Conservation (phyloP, 1,140 invertebrate genomes). For the Platyscapa corneri region DNA sequence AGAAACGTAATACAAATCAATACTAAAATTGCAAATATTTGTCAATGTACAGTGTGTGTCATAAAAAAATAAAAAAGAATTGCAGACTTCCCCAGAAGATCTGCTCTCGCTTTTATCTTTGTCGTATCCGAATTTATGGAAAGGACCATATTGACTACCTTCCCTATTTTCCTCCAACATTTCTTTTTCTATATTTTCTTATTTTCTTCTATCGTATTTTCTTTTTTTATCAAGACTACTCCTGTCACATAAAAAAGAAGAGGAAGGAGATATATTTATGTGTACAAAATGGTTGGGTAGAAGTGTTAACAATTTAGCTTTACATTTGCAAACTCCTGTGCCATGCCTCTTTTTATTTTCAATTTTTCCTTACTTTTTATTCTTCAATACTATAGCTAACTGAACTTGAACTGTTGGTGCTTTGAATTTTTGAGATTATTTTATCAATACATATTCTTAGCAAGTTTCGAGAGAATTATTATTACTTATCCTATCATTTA, state of each 20-base stretch:
- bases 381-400: neutral
- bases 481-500: too few relatives aligned
- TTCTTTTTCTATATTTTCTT: neutral
- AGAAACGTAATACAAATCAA: constrained; percentile 27
- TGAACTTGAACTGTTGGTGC: too few relatives aligned
- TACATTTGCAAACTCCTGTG: neutral
- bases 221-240: neutral
- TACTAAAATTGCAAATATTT: constrained; percentile 26
- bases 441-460: too few relatives aligned
- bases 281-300: neutral
- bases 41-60: neutral
- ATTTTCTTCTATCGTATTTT: neutral
- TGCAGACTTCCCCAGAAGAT: neutral
- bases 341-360: neutral
- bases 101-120: constrained; percentile 30
- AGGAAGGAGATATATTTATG: constrained; percentile 21
- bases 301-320: constrained; percentile 29
- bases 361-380: neutral
- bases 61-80: constrained; percentile 14
- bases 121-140: constrained; percentile 47
- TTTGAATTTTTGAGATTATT: too few relatives aligned
- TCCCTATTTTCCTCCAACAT: constrained; percentile 12
- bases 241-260: neutral
- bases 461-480: too few relatives aligned
- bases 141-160: constrained; percentile 40